These are phyloP conservation scores for Chloroclysta siterata DNA, from an alignment of 2,888 invertebrate genomes.

Conservation along the genomic window DNA sequence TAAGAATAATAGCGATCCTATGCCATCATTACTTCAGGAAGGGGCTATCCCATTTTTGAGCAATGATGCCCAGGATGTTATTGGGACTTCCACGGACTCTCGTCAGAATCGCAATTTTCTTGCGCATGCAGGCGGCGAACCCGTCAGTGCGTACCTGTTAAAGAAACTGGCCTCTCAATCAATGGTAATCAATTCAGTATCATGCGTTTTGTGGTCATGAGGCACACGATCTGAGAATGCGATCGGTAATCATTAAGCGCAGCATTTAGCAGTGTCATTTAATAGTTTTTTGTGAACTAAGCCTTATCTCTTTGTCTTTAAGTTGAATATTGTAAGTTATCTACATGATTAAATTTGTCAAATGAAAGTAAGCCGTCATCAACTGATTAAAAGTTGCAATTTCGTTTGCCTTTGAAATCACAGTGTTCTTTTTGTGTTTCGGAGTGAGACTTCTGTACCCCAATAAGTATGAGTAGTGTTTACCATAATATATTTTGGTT, in stretches of 20 bases:
- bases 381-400: background rate
- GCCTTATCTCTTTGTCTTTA: background rate
- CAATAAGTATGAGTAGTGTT: too few relatives aligned
- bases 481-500: too few relatives aligned
- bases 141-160: too few relatives aligned
- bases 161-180: constrained; percentile 22
- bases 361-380: background rate
- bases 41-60: too few relatives aligned
- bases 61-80: too few relatives aligned
- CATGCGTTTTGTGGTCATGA: constrained; percentile 45
- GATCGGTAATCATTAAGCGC: constrained; percentile 43
- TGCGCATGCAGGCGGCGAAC: too few relatives aligned
- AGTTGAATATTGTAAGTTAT: background rate
- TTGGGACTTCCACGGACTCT: too few relatives aligned
- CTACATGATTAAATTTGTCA: background rate
- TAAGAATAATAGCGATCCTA: too few relatives aligned
- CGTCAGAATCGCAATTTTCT: too few relatives aligned
- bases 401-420: background rate
- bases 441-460: background rate
- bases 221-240: constrained; percentile 61
- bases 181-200: constrained; percentile 35
- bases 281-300: background rate
- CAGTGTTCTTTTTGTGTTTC: background rate
- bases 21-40: too few relatives aligned
- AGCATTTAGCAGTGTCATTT: background rate